Conservation (phyloP, 2,797 vertebrate species). For the Pygocentrus nattereri region DNA sequence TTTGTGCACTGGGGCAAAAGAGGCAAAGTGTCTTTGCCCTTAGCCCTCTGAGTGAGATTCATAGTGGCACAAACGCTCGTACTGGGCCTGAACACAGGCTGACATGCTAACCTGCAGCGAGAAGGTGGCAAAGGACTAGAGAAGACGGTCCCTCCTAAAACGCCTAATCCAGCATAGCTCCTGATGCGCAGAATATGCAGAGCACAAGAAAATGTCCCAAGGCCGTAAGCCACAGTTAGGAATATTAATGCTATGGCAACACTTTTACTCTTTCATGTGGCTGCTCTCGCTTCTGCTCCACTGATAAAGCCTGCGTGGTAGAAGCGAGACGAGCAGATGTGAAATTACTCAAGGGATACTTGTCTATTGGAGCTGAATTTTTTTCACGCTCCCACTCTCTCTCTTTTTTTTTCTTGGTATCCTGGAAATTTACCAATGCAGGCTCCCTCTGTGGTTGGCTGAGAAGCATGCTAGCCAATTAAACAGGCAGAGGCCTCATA, state of each 20-base stretch:
- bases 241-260: slow-evolving; percentile 48
- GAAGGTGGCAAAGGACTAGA: slow-evolving; percentile 19
- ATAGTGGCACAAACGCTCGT: background rate
- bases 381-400: slow-evolving; percentile 8
- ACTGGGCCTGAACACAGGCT: slow-evolving; percentile 9
- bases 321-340: slow-evolving; percentile 41
- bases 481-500: slow-evolving; percentile 34
- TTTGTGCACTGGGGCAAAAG: background rate
- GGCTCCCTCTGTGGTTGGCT: slow-evolving; percentile 21
- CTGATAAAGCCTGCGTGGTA: slow-evolving; percentile 25
- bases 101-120: slow-evolving; percentile 40
- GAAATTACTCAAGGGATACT: slow-evolving; percentile 41
- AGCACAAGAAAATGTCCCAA: slow-evolving; percentile 44
- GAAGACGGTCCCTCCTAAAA: background rate
- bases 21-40: slow-evolving; percentile 8
- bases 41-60: slow-evolving; percentile 14
- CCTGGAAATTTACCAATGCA: slow-evolving; percentile 22
- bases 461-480: slow-evolving; percentile 46
- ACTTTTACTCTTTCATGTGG: slow-evolving; percentile 36
- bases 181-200: slow-evolving; percentile 22
- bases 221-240: slow-evolving; percentile 31
- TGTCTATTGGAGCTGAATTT: slow-evolving; percentile 38
- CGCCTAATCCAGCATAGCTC: slow-evolving; percentile 1
- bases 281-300: slow-evolving; percentile 37
- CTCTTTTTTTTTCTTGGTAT: slow-evolving; percentile 23